These are phyloP conservation scores for Catagonus wagneri DNA, from an alignment of 2,113 vertebrate species.

Conservation along the genomic window DNA sequence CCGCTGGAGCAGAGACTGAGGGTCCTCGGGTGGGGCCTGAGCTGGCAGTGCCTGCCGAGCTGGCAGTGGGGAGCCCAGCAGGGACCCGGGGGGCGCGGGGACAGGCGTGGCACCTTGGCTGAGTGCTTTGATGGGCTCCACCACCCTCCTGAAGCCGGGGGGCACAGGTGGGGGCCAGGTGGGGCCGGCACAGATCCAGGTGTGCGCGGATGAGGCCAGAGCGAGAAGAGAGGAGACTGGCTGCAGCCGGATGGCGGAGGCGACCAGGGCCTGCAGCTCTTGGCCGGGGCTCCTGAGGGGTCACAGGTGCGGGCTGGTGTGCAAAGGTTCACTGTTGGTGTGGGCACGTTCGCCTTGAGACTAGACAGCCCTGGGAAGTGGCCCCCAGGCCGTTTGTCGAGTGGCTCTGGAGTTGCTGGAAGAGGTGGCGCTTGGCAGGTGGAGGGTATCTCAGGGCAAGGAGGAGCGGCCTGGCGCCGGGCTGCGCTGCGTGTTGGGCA, in stretches of 20 bases:
- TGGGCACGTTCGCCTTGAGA: accelerated
- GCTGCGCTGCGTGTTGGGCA: background rate
- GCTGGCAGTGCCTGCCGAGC: background rate
- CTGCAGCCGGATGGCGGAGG: background rate
- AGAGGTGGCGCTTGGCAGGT: background rate
- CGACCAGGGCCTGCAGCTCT: background rate
- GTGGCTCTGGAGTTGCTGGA: background rate
- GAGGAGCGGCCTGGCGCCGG: background rate
- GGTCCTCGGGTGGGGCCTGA: background rate
- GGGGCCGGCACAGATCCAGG: background rate
- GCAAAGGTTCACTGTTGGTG: too few species aligned
- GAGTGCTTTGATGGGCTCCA: background rate
- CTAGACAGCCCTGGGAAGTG: background rate
- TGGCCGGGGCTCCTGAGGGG: background rate
- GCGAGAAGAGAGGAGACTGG: background rate
- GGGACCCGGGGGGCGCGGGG: background rate
- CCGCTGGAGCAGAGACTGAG: background rate
- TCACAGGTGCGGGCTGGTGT: background rate
- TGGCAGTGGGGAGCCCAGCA: background rate
- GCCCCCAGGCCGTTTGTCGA: accelerated
- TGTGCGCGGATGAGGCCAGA: background rate
- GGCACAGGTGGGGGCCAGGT: background rate
- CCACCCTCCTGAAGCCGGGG: too few species aligned
- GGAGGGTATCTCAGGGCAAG: accelerated
- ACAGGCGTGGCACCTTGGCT: background rate